Evolutionary conservation across 2,888 invertebrate genomes (phyloP), one percentile per base, ranked within the genome.

Genomic region (Nomada hirtipes): DNA sequence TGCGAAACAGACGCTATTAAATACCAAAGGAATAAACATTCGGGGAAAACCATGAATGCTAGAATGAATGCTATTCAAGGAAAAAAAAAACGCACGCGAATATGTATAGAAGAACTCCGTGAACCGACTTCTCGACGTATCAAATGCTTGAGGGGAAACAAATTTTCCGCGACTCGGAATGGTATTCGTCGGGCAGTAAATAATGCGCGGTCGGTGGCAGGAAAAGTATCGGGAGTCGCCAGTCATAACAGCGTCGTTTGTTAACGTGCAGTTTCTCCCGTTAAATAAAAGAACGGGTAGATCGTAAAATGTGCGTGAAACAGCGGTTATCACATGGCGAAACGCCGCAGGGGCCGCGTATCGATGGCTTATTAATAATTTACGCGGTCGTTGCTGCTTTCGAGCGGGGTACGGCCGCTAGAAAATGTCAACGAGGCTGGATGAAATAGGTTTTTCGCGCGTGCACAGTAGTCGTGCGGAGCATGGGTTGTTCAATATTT

Each of bases 361-460:
- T 57, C 76, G 57, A 74, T 57, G 60, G 53, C 67, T 83, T 82
- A 69, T 83, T 82, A 75, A 82, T 78, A 82, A 83, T 83, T 77
- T 71, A 82, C 63, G 52, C 73, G 73, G n/a, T 53, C 69, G 59
- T 7, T 47, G n/a, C 4, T 7, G 50, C 72, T 61, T 74, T 36
- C 76, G 76, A 82, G 76, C 76, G 81, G 20, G 18, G 18, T 42
- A 70, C 26, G 26, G n/a, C 64, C 63, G 36, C 47, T 60, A 61
- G 65, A 47, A 82, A 83, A 83, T 82, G 82, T 75, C 82, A 72
- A 68, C 72, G 52, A 57, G 67, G 53, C 67, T 20, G 53, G 71
- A 10, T 59, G 68, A 44, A 67, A 77, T 73, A 59, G 60, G 53
- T 70, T 73, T 26, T 65, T 52, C 42, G 26, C 71, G 2, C 36